Conservation (phyloP, 1,140 invertebrate species). For the Pachypeltis micranthus region DNA sequence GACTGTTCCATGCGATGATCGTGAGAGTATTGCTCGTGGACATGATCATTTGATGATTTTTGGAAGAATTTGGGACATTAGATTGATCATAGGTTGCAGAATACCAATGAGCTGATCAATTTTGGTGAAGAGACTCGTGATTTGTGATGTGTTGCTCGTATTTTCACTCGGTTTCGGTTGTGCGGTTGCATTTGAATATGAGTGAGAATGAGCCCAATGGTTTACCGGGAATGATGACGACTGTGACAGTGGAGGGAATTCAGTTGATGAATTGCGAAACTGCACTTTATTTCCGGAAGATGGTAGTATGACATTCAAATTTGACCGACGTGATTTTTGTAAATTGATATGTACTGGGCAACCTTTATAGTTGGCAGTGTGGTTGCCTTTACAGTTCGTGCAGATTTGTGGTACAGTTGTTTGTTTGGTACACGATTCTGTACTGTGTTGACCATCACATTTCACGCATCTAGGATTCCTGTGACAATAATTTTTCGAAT, state of each 20-base stretch:
- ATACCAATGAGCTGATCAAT: background rate
- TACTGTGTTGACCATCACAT: slow-evolving; percentile 5
- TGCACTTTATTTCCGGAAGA: too few relatives aligned
- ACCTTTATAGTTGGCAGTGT: background rate
- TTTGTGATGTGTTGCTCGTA: too few relatives aligned
- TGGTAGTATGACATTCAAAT: too few relatives aligned
- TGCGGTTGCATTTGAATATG: too few relatives aligned
- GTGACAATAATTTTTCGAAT: slow-evolving; percentile 4
- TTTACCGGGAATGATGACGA: too few relatives aligned
- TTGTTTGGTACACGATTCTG: background rate
- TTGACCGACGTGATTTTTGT: background rate
- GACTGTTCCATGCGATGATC: background rate
- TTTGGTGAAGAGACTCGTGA: background rate
- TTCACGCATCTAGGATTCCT: background rate
- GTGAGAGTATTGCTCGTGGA: background rate
- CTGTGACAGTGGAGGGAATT: too few relatives aligned
- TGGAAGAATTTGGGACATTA: background rate
- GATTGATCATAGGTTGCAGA: background rate
- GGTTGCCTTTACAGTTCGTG: background rate
- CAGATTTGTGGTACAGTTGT: background rate
- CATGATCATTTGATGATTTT: background rate
- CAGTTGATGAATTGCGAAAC: too few relatives aligned
- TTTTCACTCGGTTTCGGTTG: too few relatives aligned
- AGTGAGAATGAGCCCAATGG: too few relatives aligned
- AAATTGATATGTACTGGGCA: background rate